Percentiles rank a stretch among this genome's conserved stretches.
Evolutionary conservation across 2,797 vertebrate species (phyloP).

Genomic region (Ficedula albicollis): DNA sequence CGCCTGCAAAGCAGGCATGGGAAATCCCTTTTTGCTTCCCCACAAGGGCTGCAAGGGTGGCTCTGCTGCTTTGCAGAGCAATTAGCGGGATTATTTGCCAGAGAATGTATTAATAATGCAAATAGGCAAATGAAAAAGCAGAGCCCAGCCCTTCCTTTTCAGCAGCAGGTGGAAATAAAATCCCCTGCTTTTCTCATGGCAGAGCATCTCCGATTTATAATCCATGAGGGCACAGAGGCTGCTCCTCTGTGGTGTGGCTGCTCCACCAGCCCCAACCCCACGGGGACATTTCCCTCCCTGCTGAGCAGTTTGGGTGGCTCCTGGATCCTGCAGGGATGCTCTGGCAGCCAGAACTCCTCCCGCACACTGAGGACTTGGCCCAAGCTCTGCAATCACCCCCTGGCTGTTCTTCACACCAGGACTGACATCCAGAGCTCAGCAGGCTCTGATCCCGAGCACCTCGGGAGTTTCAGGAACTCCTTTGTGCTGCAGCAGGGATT

Average conservation of each 20-base stretch:
- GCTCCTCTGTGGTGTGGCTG: not conserved
- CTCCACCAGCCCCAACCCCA: not conserved
- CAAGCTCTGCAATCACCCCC: not conserved
- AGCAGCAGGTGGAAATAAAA: not conserved
- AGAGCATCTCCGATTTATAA: not conserved
- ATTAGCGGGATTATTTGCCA: not conserved
- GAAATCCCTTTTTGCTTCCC: not conserved
- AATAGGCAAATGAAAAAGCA: not conserved
- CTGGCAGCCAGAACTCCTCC: not conserved
- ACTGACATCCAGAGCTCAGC: not conserved
- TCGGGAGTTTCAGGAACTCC: not conserved
- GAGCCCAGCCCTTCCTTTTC: not conserved
- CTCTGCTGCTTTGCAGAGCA: not conserved
- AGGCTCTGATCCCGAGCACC: not conserved
- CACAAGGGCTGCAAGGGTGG: not conserved
- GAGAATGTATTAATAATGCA: slow-evolving; percentile 16
- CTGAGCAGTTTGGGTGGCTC: not conserved
- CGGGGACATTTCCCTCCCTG: not conserved
- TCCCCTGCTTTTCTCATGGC: not conserved
- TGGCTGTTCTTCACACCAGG: not conserved
- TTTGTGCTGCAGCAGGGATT: not conserved
- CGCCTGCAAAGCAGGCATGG: not conserved
- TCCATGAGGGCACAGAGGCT: not conserved
- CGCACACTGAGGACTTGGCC: not conserved
- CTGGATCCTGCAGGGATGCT: not conserved